Evolutionary conservation across 2,888 invertebrate genomes (phyloP).

Genomic region (Dynastes tityus): DNA sequence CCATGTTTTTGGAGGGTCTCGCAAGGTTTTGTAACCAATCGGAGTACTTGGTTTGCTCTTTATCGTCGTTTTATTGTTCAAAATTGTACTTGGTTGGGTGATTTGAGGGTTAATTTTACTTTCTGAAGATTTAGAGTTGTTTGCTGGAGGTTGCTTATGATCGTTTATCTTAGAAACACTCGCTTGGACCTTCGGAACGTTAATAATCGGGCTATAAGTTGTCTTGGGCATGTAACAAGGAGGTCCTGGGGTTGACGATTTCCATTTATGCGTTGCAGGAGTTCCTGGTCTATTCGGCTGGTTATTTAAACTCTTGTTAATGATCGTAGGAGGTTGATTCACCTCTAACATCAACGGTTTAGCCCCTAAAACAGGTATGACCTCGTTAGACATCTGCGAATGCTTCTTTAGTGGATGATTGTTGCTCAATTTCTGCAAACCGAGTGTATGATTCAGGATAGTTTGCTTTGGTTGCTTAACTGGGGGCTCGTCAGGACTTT

Average conservation of each 20-base stretch:
- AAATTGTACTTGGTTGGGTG: slow-evolving; percentile 57
- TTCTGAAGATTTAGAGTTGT: slow-evolving; percentile 10
- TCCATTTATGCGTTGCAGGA: slow-evolving; percentile 52
- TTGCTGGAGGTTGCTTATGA: slow-evolving; percentile 6
- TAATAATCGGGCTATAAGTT: slow-evolving; percentile 62
- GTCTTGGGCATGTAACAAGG: slow-evolving; percentile 66
- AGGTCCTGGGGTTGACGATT: slow-evolving; percentile 51
- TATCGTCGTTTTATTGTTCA: slow-evolving; percentile 56
- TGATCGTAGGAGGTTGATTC: slow-evolving; percentile 43
- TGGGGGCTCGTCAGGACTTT: slow-evolving; percentile 55
- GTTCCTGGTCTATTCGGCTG: slow-evolving; percentile 43
- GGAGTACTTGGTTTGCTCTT: slow-evolving; percentile 66
- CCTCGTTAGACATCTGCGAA: slow-evolving; percentile 57
- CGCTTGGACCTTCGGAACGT: slow-evolving; percentile 62
- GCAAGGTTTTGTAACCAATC: slow-evolving; percentile 74
- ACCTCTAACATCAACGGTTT: slow-evolving; percentile 13
- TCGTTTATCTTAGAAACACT: slow-evolving; percentile 50
- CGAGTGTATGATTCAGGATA: slow-evolving; percentile 64
- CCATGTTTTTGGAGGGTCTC: slow-evolving; percentile 76
- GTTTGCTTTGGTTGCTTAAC: slow-evolving; percentile 64
- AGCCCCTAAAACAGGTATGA: slow-evolving; percentile 11
- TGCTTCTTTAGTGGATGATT: slow-evolving; percentile 63
- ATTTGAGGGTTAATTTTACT: slow-evolving; percentile 59
- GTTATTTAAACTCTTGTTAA: slow-evolving; percentile 47
- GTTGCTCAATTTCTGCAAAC: slow-evolving; percentile 66